Evolutionary conservation across 2,888 invertebrate species (phyloP).

Genomic region (Taenaris catops): DNA sequence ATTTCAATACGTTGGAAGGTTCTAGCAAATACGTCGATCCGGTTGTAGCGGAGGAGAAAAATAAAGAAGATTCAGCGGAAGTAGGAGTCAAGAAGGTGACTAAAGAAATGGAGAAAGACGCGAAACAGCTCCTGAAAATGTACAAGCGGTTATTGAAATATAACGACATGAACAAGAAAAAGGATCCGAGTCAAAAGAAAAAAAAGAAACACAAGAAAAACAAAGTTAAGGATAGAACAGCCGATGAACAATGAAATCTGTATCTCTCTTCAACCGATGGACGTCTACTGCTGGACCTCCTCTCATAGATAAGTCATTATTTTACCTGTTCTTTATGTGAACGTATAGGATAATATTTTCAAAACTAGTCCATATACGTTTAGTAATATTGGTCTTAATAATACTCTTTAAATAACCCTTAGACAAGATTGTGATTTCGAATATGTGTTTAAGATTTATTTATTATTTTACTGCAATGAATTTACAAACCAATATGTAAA

Average conservation of each 20-base stretch:
- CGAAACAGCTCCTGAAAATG: slow-evolving; percentile 67
- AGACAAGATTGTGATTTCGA: too few species aligned
- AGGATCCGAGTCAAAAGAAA: slow-evolving; percentile 48
- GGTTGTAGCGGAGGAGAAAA: slow-evolving; percentile 30
- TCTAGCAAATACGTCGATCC: slow-evolving; percentile 59
- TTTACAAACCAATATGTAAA: too few species aligned
- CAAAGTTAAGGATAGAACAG: slow-evolving; percentile 22
- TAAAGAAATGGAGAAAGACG: slow-evolving; percentile 59
- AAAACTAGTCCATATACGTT: too few species aligned
- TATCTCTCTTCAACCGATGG: too few species aligned
- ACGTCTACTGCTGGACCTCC: too few species aligned
- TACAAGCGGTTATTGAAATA: slow-evolving; percentile 65
- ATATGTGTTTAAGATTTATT: too few species aligned
- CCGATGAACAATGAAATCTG: not conserved
- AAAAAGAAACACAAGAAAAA: slow-evolving; percentile 47
- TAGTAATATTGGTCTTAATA: too few species aligned
- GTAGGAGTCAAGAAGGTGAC: slow-evolving; percentile 22
- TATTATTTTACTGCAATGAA: too few species aligned
- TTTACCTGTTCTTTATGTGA: too few species aligned
- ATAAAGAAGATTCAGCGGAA: slow-evolving; percentile 19
- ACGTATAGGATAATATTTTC: too few species aligned
- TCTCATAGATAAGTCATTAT: too few species aligned
- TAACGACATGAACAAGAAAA: slow-evolving; percentile 48
- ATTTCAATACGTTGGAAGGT: slow-evolving; percentile 68
- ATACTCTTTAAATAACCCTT: too few species aligned